Base-by-base conservation (phyloP, 1,140 invertebrate genomes). In the Homarus americanus region DNA sequence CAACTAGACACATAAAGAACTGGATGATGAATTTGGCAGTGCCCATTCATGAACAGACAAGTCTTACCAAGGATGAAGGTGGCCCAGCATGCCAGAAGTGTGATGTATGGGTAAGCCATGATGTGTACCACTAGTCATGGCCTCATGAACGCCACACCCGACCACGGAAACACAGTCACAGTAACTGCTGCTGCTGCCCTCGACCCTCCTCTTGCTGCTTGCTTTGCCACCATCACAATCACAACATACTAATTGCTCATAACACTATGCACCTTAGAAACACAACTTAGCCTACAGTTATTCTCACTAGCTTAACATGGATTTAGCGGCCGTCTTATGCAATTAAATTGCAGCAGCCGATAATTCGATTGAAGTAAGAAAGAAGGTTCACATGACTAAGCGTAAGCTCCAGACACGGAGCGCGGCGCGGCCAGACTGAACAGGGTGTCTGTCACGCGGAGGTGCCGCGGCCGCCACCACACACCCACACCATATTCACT, bases 321-420 rank as follows among this genome's bases (percentile, higher is more conserved):
- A 40, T 72, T 80, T 69, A 41, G 76, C 53, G 73, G 86, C 76
- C 49, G 86, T 80, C 76, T 72, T 69, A 10, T 24, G 78, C 78
- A 88, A 82, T 80, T 79, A 87, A 38, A 83, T 83, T 53, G 82
- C 75, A 38, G 44, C 85, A 87, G 76, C 86, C 86, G 78, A 79
- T 80, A 44, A 66, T 66, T 88, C 28, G 86, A 80, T 69, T 34
- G 40, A 32, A 72, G 76, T 5, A 32, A 63, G 15, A 34, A 36
- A 69, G 83, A 38, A 44, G 9, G 20, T 80, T 88, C 20, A 88
- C 86, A 88, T 88, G 86, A 44, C 76, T 49, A 32, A 79, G 40
- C 24, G 36, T 79, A 87, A 76, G 40, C 40, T 49, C 76, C 53
- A 24, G 12, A 86, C 72, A 44, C 38, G 2, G 75, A 66, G 85